Base-by-base conservation (phyloP, 2,888 invertebrate genomes). In the Eupelmus urozonus region DNA sequence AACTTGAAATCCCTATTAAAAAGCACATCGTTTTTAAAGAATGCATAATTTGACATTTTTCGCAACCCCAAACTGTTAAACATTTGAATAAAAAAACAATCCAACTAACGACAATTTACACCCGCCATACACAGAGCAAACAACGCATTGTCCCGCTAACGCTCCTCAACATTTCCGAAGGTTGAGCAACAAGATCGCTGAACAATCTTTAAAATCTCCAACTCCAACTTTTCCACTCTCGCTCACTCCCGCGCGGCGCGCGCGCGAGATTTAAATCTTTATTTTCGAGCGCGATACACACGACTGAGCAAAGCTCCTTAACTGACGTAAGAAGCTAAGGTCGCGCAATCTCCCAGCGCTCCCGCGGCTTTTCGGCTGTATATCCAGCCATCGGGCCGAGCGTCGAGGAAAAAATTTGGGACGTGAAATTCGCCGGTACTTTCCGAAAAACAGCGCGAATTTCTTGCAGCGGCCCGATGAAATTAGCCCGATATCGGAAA, bases 401-500 rank as follows among this genome's bases (percentile, higher is more conserved):
- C 20, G 25, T 42, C 66, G 16, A 25, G 13, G 29, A 74, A 69
- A 57, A 51, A 74, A 74, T 65, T 63, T n/a, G 51, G 69, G 18
- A 70, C 57, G 65, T 65, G 70, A 74, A 78, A 74, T 78, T 57
- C 16, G n/a, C n/a, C n/a, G 34, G 34, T 45, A 18, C 57, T 9
- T 63, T 45, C 16, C 0, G 51, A 67, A 66, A 42, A 66, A 59
- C 49, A 18, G 9, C 1, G 45, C 23, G 20, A 29, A 57, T 27
- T 45, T 73, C 55, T 65, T 73, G 18, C 60, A 27, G 29, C 25
- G 34, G 42, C n/a, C 1, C 70, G 69, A 27, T 57, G 34, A 66
- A 78, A 78, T 62, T 57, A 67, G 62, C 18, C n/a, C 63, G 40
- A 18, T n/a, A 34, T 16, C 27, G 53, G 16, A 51, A 80, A 81